Percentiles rank a stretch among this genome's conserved stretches.
phyloP scores from a whole-genome alignment of 2,888 invertebrate genomes.

The Pyrocoelia pectoralis region DNA sequence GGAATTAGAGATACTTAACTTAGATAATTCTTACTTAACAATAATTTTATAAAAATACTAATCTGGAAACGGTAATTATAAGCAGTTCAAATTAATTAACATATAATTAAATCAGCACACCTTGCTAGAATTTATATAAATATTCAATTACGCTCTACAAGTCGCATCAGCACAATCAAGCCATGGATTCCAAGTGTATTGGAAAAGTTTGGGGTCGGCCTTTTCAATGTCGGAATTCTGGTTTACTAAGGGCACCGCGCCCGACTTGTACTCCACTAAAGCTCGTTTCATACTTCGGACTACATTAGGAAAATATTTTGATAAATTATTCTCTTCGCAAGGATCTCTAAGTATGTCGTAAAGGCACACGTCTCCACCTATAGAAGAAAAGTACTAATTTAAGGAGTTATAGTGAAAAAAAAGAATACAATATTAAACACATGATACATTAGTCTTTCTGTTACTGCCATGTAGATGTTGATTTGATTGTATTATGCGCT shows the following conservation, averaged over 20 bases:
- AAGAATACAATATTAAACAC: too few species aligned
- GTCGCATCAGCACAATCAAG: slow-evolving; percentile 53
- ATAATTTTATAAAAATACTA: too few species aligned
- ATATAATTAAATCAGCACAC: background rate
- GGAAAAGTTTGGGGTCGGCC: slow-evolving; percentile 75
- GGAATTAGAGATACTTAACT: too few species aligned
- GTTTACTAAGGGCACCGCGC: slow-evolving; percentile 64
- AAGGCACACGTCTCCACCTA: slow-evolving; percentile 70
- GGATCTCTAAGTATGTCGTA: slow-evolving; percentile 83
- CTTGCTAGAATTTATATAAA: slow-evolving; percentile 22
- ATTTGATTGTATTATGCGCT: too few species aligned
- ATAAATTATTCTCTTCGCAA: slow-evolving; percentile 77
- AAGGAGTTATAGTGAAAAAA: too few species aligned
- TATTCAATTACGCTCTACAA: slow-evolving; percentile 40
- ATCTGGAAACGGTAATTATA: too few species aligned
- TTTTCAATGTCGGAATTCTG: slow-evolving; percentile 63
- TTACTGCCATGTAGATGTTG: too few species aligned
- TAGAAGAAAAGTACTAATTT: slow-evolving; percentile 48
- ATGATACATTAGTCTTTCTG: too few species aligned
- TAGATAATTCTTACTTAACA: too few species aligned
- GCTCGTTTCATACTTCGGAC: slow-evolving; percentile 61
- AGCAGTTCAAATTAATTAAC: too few species aligned
- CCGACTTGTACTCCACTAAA: slow-evolving; percentile 63
- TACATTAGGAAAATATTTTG: slow-evolving; percentile 64
- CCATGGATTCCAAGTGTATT: slow-evolving; percentile 79